phyloP scores from a whole-genome alignment of 2,888 invertebrate genomes.

The Pemphredon lugubris region DNA sequence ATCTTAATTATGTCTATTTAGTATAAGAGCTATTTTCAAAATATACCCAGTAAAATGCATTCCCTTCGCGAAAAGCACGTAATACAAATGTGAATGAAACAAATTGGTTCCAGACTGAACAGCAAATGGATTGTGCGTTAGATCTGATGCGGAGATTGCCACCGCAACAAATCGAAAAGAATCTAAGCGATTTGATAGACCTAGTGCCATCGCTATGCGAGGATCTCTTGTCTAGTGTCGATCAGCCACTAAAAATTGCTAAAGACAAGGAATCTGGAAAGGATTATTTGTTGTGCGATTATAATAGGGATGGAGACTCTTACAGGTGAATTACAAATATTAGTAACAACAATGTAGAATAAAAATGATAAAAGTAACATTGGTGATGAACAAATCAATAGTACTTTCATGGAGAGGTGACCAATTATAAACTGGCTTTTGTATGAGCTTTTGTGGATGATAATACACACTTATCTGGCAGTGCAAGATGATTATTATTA shows the following conservation, averaged over 20 bases:
- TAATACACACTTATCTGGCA: background rate
- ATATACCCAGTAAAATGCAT: too few species aligned
- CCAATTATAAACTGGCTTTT: too few species aligned
- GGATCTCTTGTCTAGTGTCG: conserved; percentile 97
- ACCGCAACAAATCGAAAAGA: conserved; percentile 99
- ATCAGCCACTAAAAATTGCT: conserved; percentile 98
- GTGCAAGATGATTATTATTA: background rate
- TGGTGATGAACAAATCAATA: too few species aligned
- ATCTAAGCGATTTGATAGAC: conserved; percentile 98
- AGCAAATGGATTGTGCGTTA: conserved; percentile 99
- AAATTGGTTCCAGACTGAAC: conserved; percentile 95
- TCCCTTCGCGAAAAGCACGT: too few species aligned
- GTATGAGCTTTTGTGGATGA: too few species aligned
- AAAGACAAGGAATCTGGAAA: conserved; percentile 97
- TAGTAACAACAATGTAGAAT: background rate
- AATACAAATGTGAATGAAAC: too few species aligned
- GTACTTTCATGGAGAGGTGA: too few species aligned
- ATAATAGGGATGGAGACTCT: conserved; percentile 99
- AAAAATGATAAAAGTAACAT: background rate
- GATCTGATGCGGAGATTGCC: conserved; percentile 99
- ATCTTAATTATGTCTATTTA: too few species aligned
- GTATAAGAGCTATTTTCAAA: too few species aligned
- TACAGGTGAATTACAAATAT: conserved; percentile 50
- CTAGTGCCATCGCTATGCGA: conserved; percentile 97
- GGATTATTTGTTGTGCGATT: conserved; percentile 99